phyloP scores from a whole-genome alignment of 2,888 invertebrate genomes.

The Lissonota sp. region DNA sequence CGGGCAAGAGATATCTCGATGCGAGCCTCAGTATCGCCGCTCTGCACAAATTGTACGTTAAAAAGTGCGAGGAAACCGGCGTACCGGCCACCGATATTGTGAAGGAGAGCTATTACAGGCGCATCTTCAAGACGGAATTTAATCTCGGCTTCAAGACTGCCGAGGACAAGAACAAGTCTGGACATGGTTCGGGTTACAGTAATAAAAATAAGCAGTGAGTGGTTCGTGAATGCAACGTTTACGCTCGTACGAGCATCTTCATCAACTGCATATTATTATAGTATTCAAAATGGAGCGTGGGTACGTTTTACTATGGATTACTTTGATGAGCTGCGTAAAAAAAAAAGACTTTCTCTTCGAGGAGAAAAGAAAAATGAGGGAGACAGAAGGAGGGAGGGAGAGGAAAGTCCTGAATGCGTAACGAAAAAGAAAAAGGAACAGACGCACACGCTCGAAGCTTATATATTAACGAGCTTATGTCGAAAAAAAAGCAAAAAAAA shows the following conservation, averaged over 20 bases:
- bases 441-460: constrained; percentile 43
- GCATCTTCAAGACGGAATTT: constrained; percentile 76
- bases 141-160: constrained; percentile 72
- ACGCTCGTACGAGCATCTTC: constrained; percentile 19
- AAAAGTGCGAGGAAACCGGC: constrained; percentile 73
- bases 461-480: constrained; percentile 43
- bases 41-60: constrained; percentile 74
- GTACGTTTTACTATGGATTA: constrained; percentile 36
- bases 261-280: constrained; percentile 24
- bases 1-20: constrained; percentile 69
- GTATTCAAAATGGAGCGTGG: constrained; percentile 37
- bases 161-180: constrained; percentile 53
- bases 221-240: constrained; percentile 20
- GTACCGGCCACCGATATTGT: constrained; percentile 72
- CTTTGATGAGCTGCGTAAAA: constrained; percentile 6
- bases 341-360: constrained; percentile 1
- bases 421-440: constrained; percentile 22
- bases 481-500: constrained; percentile 5
- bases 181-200: constrained; percentile 49
- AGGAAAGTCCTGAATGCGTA: constrained; percentile 5
- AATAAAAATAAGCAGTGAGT: constrained; percentile 47
- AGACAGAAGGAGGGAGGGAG: not conserved
- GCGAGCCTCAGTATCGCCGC: constrained; percentile 72
- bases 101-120: constrained; percentile 76
- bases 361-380: constrained; percentile 5